These are phyloP conservation scores for Lasioglossum zephyrum DNA, from an alignment of 2,888 invertebrate genomes.

Conservation along the genomic window DNA sequence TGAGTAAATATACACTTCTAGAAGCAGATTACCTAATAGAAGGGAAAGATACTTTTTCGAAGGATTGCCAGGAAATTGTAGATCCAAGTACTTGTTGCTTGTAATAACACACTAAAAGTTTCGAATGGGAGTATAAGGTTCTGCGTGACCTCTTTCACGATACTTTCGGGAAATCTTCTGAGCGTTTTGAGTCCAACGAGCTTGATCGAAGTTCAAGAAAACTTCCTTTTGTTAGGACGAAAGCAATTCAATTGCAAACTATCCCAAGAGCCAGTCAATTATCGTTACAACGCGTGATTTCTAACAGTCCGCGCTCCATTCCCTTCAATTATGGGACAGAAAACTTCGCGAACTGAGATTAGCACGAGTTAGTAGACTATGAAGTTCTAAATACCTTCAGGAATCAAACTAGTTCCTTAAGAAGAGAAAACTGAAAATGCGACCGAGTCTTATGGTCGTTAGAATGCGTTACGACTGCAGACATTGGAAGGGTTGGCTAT, in stretches of 20 bases:
- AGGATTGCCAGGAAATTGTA: not conserved
- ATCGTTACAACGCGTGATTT: slow-evolving; percentile 6
- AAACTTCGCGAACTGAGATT: not conserved
- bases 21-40: not conserved
- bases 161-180: not conserved
- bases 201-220: not conserved
- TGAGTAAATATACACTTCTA: not conserved
- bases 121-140: not conserved
- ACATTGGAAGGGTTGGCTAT: not conserved
- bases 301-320: slow-evolving; percentile 3
- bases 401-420: not conserved
- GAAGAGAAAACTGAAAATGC: not conserved
- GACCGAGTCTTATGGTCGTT: not conserved
- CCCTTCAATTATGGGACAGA: slow-evolving; percentile 31
- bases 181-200: not conserved
- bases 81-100: slow-evolving; percentile 15
- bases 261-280: not conserved
- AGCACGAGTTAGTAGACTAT: not conserved
- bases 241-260: slow-evolving; percentile 11
- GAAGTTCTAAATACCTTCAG: not conserved
- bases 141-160: not conserved
- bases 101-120: slow-evolving; percentile 27
- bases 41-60: not conserved
- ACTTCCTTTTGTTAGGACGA: not conserved
- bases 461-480: not conserved